Conservation (phyloP, 2,113 vertebrate genomes). For the Eulemur rufifrons region DNA sequence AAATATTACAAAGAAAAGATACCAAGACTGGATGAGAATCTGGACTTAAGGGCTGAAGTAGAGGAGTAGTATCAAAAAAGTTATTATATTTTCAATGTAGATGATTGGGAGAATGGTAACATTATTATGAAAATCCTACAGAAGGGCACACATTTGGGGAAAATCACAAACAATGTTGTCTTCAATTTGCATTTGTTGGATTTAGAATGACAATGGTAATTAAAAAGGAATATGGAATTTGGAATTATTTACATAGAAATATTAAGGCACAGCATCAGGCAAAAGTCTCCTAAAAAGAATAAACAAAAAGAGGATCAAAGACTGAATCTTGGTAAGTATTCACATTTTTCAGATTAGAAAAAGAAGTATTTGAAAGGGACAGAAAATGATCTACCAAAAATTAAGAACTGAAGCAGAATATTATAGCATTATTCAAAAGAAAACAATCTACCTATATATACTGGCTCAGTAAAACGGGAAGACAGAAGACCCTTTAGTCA, state of each 20-base stretch:
- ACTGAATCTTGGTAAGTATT: not conserved
- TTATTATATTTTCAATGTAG: not conserved
- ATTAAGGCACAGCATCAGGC: not conserved
- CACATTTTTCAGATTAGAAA: not conserved
- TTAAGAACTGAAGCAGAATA: not conserved
- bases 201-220: not conserved
- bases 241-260: not conserved
- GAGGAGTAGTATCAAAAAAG: not conserved
- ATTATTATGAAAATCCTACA: not conserved
- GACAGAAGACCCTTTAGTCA: not conserved
- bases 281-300: constrained; percentile 4
- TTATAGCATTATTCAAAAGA: not conserved
- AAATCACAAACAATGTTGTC: not conserved
- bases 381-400: not conserved
- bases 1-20: not conserved
- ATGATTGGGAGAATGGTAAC: not conserved
- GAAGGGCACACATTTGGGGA: not conserved
- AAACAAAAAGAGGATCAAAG: not conserved
- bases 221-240: not conserved
- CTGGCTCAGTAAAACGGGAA: not conserved
- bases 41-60: not conserved
- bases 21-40: not conserved
- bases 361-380: not conserved
- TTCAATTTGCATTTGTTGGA: not conserved
- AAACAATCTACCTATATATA: not conserved